Evolutionary conservation across 2,797 vertebrate species (phyloP).

Genomic region (Chelon auratus): DNA sequence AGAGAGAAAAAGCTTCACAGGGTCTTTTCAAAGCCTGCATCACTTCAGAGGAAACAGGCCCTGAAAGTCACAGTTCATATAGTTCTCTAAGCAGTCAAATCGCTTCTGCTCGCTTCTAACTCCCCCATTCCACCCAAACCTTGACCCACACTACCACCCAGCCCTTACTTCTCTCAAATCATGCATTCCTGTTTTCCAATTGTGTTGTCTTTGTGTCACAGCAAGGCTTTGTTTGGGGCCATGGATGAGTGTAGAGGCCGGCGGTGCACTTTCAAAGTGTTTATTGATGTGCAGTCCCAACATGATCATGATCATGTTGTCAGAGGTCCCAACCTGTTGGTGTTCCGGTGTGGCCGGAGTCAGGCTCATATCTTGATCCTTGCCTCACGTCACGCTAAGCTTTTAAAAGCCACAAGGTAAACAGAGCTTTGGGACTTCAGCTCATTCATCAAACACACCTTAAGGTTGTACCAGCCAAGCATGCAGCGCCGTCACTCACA

Average conservation of each 20-base stretch:
- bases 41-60: constrained; percentile 77
- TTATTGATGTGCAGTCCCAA: constrained; percentile 77
- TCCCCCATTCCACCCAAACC: constrained; percentile 25
- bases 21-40: constrained; percentile 76
- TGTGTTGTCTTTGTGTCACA: constrained; percentile 79
- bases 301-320: constrained; percentile 78
- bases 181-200: constrained; percentile 81
- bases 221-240: constrained; percentile 61
- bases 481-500: constrained; percentile 73
- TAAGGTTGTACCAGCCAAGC: constrained; percentile 81
- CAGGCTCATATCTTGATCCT: constrained; percentile 85
- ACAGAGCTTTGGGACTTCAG: constrained; percentile 84
- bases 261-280: constrained; percentile 79
- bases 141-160: constrained; percentile 23
- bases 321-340: constrained; percentile 84
- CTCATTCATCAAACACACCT: constrained; percentile 83
- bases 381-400: constrained; percentile 80
- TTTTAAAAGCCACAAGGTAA: constrained; percentile 88
- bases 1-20: constrained; percentile 84
- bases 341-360: constrained; percentile 81
- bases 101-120: constrained; percentile 79
- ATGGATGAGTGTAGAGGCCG: constrained; percentile 46
- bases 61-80: constrained; percentile 85
- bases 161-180: constrained; percentile 51
- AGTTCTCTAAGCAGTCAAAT: constrained; percentile 82